Evolutionary conservation across 1,140 invertebrate genomes (phyloP).

Genomic region (Drosophila nigrodunni): DNA sequence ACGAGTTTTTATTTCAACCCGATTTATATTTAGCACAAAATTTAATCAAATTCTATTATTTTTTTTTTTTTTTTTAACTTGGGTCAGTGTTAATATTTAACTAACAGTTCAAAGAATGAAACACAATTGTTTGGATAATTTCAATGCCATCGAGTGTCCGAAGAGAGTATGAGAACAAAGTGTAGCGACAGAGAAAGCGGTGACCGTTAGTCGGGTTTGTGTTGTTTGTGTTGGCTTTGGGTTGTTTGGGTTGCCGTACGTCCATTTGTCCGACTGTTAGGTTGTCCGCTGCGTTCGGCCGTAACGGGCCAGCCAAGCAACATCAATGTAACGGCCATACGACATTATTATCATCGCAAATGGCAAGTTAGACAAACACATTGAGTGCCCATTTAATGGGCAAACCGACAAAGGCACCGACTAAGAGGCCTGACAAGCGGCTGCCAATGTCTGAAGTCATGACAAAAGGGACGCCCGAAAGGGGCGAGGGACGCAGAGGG

Average conservation of each 20-base stretch:
- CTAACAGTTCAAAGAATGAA: background rate
- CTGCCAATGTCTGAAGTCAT: slow-evolving; percentile 14
- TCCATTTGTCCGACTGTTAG: background rate
- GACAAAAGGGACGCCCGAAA: background rate
- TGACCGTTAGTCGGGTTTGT: slow-evolving; percentile 15
- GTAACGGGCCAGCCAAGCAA: slow-evolving; percentile 43
- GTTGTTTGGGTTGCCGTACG: slow-evolving; percentile 6
- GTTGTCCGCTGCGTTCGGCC: slow-evolving; percentile 27
- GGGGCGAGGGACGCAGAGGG: background rate
- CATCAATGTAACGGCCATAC: slow-evolving; percentile 80
- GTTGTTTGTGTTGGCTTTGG: slow-evolving; percentile 7
- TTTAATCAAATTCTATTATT: too few species aligned
- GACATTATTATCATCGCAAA: slow-evolving; percentile 83
- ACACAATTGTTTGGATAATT: background rate
- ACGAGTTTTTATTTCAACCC: background rate
- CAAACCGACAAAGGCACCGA: slow-evolving; percentile 43
- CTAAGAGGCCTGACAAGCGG: slow-evolving; percentile 25
- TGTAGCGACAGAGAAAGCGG: slow-evolving; percentile 19
- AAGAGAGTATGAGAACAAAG: slow-evolving; percentile 26
- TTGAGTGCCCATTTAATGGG: slow-evolving; percentile 82
- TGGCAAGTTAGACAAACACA: slow-evolving; percentile 82
- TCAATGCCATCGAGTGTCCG: background rate
- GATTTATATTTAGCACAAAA: too few species aligned
- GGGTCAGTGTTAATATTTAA: background rate
- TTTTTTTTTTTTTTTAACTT: too few species aligned